These are phyloP conservation scores for Piaya cayana DNA, from an alignment of 2,113 vertebrate genomes.

Conservation along the genomic window DNA sequence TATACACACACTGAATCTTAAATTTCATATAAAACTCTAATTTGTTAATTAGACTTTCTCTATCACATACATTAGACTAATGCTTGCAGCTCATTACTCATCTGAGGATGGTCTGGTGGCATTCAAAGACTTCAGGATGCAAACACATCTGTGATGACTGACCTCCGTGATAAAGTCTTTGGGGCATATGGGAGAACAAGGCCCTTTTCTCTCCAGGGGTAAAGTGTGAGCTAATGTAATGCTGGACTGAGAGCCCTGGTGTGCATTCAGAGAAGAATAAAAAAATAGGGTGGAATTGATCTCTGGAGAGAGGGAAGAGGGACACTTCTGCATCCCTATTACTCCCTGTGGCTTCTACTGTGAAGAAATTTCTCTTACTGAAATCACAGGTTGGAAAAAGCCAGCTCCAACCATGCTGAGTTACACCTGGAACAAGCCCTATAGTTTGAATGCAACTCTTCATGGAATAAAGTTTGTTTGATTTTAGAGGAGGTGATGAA, in stretches of 20 bases:
- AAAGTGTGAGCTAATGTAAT: not conserved
- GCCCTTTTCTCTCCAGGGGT: not conserved
- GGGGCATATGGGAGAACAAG: not conserved
- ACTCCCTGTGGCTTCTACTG: not conserved
- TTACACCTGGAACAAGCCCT: not conserved
- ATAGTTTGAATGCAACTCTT: not conserved
- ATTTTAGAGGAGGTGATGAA: not conserved
- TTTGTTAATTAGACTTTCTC: constrained; percentile 13
- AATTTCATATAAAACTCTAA: not conserved
- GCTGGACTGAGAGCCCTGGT: not conserved
- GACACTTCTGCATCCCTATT: not conserved
- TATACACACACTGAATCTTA: not conserved
- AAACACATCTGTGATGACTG: not conserved
- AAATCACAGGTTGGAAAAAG: not conserved
- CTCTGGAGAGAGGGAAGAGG: not conserved
- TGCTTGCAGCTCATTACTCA: not conserved
- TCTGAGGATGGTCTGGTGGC: not conserved
- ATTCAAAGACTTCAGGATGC: not conserved
- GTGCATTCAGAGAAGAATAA: not conserved
- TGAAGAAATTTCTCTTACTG: not conserved
- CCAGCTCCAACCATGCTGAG: not conserved
- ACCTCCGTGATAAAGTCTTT: not conserved
- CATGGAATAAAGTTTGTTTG: not conserved
- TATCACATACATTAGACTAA: not conserved
- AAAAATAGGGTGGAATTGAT: not conserved